Evolutionary conservation across 2,888 invertebrate genomes (phyloP), one percentile per base, ranked within the genome.

Genomic region (Cantharis lateralis): DNA sequence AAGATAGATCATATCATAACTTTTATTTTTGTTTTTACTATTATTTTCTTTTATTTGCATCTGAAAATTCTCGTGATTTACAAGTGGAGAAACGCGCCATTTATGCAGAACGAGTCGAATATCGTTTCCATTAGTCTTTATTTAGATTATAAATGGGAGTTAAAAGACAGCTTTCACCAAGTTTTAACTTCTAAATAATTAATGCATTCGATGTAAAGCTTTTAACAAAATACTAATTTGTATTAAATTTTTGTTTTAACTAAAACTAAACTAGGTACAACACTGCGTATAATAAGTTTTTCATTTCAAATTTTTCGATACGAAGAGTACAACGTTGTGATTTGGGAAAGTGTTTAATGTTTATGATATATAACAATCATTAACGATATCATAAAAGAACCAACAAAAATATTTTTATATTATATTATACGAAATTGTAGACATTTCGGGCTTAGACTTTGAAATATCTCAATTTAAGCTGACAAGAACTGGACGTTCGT

Each of bases 401-500:
- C 64, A 66, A 66, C 18, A 13, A 66, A 66, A 66, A 20, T 63
- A 66, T 66, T 66, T 24, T 48, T 48, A 48, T 48, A 48, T 48
- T 48, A 48, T 48, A 48, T 48, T 48, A 48, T 48, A 48, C 64
- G 76, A 73, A 73, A 28, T 74, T 74, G 68, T 26, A 77, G 63
- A 77, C 73, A 77, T 77, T 74, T 77, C 77, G 74, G 71, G 71
- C 77, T 77, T 70, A 28, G 74, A 48, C 63, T 74, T 68, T 71
- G 68, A 15, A 28, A 70, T 75, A 72, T 71, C 75, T 76, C 76
- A 78, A 76, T 78, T 78, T 71, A 71, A 64, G 74, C 69, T 72
- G 64, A 70, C 78, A 74, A 74, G 76, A 70, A 68, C 76, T 78
- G 78, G 76, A 76, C 76, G 72, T 63, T 77, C 72, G 78, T 78